Percentiles rank a stretch among this genome's conserved stretches.
These are phyloP conservation scores for Hylaea fasciaria DNA, from an alignment of 2,888 invertebrate genomes.

Conservation along the genomic window DNA sequence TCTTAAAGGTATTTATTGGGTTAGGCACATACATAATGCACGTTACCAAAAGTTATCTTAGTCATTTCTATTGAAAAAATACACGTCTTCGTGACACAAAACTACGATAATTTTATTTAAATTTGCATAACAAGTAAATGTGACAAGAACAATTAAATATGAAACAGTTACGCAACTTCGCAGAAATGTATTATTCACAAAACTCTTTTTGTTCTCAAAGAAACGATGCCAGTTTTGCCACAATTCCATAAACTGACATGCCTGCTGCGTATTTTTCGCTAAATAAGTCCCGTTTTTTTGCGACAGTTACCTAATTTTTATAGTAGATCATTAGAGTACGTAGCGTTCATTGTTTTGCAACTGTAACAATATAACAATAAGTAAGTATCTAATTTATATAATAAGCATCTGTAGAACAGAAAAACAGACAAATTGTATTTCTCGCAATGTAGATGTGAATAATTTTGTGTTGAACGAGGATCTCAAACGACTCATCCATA, in stretches of 20 bases:
- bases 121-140: constrained; percentile 20
- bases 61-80: too few relatives aligned
- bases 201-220: constrained; percentile 63
- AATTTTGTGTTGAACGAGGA: too few relatives aligned
- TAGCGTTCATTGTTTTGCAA: constrained; percentile 44
- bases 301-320: constrained; percentile 41
- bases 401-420: too few relatives aligned
- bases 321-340: constrained; percentile 50
- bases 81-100: background rate
- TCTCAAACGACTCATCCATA: too few relatives aligned
- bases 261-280: constrained; percentile 58
- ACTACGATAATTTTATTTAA: constrained; percentile 4
- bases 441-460: too few relatives aligned
- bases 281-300: constrained; percentile 60
- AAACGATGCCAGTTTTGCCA: constrained; percentile 56
- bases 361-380: constrained; percentile 13
- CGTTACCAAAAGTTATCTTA: too few relatives aligned
- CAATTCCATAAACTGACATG: constrained; percentile 57
- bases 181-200: constrained; percentile 70
- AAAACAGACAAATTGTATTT: too few relatives aligned
- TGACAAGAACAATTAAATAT: constrained; percentile 29
- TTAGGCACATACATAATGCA: background rate
- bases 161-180: constrained; percentile 71
- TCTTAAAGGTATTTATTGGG: too few relatives aligned
- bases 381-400: background rate